A percentile compares a stretch with the other conserved stretches of the same genome.
Conservation (phyloP, 2,113 vertebrate genomes). For the Ceratotherium simum region DNA sequence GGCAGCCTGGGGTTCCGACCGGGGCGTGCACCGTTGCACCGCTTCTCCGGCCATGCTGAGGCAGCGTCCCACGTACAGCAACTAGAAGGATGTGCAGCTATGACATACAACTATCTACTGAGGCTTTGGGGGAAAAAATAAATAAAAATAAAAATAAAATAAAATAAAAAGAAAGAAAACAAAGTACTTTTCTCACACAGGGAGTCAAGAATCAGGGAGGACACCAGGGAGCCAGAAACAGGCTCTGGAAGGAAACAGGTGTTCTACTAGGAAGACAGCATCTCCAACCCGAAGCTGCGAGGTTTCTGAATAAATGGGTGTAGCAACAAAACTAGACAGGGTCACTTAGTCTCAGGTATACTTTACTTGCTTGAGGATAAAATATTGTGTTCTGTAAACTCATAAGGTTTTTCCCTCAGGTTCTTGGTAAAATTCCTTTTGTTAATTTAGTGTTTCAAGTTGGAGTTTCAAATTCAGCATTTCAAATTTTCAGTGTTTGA, state of each 20-base stretch:
- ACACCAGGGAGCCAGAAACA: background rate
- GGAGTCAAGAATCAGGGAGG: background rate
- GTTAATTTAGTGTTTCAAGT: background rate
- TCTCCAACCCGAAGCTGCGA: background rate
- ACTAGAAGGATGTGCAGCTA: no score
- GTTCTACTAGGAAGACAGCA: background rate
- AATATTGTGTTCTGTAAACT: background rate
- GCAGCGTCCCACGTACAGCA: no score
- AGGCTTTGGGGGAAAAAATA: no score
- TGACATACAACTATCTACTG: no score
- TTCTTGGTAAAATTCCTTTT: conserved; percentile 12
- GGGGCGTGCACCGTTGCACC: no score
- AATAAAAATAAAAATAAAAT: no score
- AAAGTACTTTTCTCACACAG: background rate
- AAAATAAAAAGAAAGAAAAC: background rate
- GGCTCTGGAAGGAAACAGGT: background rate
- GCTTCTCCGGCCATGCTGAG: no score
- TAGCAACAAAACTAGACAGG: background rate
- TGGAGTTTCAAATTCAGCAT: background rate
- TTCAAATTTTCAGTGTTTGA: background rate
- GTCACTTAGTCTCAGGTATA: background rate
- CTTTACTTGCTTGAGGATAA: background rate
- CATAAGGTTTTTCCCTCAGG: background rate
- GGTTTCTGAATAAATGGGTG: background rate
- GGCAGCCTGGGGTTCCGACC: no score